These are phyloP conservation scores for Phoxinus dragarum DNA, from an alignment of 2,797 vertebrate genomes.

Conservation along the genomic window DNA sequence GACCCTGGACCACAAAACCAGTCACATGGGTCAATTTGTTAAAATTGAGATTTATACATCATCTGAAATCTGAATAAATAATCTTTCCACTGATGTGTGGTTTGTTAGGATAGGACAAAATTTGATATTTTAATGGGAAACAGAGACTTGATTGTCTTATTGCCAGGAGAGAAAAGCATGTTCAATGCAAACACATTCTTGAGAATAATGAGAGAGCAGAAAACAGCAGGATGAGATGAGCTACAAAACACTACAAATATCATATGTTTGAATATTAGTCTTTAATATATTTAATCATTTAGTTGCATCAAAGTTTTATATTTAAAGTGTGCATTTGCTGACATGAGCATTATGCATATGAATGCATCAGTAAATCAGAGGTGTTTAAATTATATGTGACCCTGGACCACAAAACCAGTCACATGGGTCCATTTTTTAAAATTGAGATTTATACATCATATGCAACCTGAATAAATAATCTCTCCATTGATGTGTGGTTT, in stretches of 20 bases:
- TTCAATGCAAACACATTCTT: constrained; percentile 39
- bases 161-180: constrained; percentile 39
- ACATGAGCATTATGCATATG: not conserved
- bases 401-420: too few relatives aligned
- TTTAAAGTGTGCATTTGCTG: not conserved
- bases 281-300: not conserved
- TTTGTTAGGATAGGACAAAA: too few relatives aligned
- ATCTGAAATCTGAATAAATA: too few relatives aligned
- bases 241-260: not conserved
- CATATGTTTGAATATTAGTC: not conserved
- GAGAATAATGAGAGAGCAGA: constrained; percentile 20
- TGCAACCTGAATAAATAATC: too few relatives aligned
- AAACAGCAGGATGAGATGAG: constrained; percentile 4
- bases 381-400: not conserved
- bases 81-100: too few relatives aligned
- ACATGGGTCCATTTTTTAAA: too few relatives aligned
- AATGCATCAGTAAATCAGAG: not conserved
- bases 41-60: too few relatives aligned
- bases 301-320: too few relatives aligned
- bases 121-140: constrained; percentile 57
- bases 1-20: too few relatives aligned
- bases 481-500: too few relatives aligned
- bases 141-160: constrained; percentile 35
- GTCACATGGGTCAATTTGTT: too few relatives aligned
- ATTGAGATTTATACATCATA: too few relatives aligned